Evolutionary conservation across 2,888 invertebrate species (phyloP).

Genomic region (Unio pictorum): DNA sequence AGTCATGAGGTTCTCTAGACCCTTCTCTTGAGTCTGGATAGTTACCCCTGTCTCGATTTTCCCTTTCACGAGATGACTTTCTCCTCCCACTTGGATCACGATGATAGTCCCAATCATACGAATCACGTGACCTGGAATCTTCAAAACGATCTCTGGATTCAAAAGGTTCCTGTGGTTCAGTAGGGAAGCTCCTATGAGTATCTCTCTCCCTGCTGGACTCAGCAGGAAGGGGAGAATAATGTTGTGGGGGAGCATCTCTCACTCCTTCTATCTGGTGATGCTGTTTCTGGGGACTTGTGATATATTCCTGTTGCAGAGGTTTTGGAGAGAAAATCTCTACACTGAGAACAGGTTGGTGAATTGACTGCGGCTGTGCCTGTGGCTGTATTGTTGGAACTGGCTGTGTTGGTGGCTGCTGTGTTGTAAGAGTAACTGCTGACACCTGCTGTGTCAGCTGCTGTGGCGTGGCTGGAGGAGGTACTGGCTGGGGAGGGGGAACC

Average conservation of each 20-base stretch:
- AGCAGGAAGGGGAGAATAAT: too few species aligned
- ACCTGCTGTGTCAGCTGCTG: slow-evolving; percentile 12
- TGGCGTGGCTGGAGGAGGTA: slow-evolving; percentile 13
- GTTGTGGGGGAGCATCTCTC: not conserved
- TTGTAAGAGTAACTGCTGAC: slow-evolving; percentile 7
- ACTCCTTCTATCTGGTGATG: not conserved
- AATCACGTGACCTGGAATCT: slow-evolving; percentile 41
- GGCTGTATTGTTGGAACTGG: not conserved
- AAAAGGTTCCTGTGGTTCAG: slow-evolving; percentile 42
- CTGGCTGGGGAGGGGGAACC: slow-evolving; percentile 18
- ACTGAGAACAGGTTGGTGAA: not conserved
- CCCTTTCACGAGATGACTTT: slow-evolving; percentile 12
- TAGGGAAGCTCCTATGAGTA: slow-evolving; percentile 20
- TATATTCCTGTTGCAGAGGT: not conserved
- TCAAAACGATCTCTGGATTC: slow-evolving; percentile 34
- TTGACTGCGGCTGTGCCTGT: slow-evolving; percentile 1
- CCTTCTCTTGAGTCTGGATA: slow-evolving; percentile 33
- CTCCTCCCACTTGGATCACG: slow-evolving; percentile 24
- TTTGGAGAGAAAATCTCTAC: slow-evolving; percentile 1
- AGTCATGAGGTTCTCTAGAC: slow-evolving; percentile 34
- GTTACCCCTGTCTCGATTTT: slow-evolving; percentile 16
- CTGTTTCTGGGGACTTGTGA: not conserved
- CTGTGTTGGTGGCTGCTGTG: slow-evolving; percentile 13
- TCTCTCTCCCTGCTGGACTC: too few species aligned
- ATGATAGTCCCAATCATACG: slow-evolving; percentile 38